These are phyloP conservation scores for Lepidocolaptes lacrymiger DNA, from an alignment of 2,797 vertebrate species.

Conservation along the genomic window DNA sequence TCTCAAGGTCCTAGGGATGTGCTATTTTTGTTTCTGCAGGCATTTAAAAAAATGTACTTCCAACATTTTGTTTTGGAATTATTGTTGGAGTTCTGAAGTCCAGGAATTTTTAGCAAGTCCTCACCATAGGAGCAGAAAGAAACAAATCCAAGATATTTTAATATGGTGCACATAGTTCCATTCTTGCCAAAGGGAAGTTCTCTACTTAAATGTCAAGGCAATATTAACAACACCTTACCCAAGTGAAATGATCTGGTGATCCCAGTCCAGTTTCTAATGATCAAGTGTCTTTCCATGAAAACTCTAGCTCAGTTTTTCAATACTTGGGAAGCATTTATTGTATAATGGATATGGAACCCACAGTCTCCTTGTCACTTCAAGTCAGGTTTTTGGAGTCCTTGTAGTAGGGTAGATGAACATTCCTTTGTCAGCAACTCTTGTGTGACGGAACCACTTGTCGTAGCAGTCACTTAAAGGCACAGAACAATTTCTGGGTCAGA, in stretches of 20 bases:
- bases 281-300: neutral
- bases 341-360: neutral
- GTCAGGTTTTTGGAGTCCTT: neutral
- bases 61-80: conserved; percentile 64
- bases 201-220: conserved; percentile 39
- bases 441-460: neutral
- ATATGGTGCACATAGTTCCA: conserved; percentile 23
- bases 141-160: conserved; percentile 57
- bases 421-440: neutral
- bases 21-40: conserved; percentile 62
- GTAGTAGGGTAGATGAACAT: neutral
- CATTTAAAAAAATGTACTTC: conserved; percentile 64
- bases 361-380: neutral
- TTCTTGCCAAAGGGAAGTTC: conserved; percentile 43
- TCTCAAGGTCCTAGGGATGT: conserved; percentile 27
- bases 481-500: neutral
- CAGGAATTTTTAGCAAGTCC: conserved; percentile 67
- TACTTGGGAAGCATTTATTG: neutral
- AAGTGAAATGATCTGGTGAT: neutral
- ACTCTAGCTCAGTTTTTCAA: neutral
- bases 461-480: neutral
- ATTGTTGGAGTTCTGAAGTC: conserved; percentile 61
- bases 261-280: neutral
- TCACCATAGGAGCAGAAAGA: conserved; percentile 61
- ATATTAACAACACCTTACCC: conserved; percentile 6